Conservation (phyloP, 2,888 invertebrate genomes). For the Noctua fimbriata region DNA sequence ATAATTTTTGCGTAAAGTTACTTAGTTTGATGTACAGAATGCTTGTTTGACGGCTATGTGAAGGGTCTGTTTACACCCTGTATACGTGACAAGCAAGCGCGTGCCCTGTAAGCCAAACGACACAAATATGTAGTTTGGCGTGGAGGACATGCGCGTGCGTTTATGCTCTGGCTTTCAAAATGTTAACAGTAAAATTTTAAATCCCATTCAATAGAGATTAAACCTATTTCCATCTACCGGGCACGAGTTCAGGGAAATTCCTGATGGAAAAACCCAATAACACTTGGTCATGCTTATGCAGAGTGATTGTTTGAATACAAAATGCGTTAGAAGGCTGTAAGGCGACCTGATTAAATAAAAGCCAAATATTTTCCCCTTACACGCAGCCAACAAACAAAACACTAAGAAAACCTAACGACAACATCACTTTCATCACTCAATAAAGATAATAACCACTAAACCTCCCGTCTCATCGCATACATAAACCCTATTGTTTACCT, state of each 20-base stretch:
- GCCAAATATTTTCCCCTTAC: background rate
- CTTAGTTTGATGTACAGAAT: too few relatives aligned
- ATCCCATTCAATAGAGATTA: background rate
- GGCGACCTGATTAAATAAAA: background rate
- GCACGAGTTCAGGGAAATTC: background rate
- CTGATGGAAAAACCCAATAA: background rate
- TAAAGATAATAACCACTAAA: slow-evolving; percentile 58
- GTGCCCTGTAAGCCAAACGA: too few relatives aligned
- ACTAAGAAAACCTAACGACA: slow-evolving; percentile 36
- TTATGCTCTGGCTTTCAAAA: too few relatives aligned
- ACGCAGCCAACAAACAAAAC: slow-evolving; percentile 19
- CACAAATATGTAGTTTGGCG: too few relatives aligned
- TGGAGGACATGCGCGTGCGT: too few relatives aligned
- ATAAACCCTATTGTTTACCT: slow-evolving; percentile 66
- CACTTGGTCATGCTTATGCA: background rate
- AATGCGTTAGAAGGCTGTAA: background rate
- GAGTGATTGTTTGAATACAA: background rate
- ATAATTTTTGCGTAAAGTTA: too few relatives aligned
- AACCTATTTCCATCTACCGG: background rate
- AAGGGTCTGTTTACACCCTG: too few relatives aligned
- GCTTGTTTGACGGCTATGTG: too few relatives aligned
- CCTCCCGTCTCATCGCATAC: slow-evolving; percentile 33
- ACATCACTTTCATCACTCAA: slow-evolving; percentile 40
- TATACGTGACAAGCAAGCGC: too few relatives aligned
- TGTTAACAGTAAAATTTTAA: too few relatives aligned